Conservation (phyloP, 2,797 vertebrate species). For the Chaunax sp. region DNA sequence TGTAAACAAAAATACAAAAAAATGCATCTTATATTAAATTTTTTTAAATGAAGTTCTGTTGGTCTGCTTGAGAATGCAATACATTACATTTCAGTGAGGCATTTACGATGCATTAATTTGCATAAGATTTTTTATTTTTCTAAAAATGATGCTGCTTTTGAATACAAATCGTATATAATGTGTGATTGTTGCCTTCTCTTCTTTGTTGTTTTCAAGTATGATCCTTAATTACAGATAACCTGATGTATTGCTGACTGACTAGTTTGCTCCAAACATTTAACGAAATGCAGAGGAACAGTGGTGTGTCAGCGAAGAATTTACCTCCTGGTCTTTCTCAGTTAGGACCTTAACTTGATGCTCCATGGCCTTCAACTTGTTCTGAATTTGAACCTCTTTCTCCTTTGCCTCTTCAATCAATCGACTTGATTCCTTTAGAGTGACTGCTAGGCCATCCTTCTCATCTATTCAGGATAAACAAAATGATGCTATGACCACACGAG, state of each 20-base stretch:
- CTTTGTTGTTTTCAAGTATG: neutral
- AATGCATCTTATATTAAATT: neutral
- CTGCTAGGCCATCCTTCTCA: constrained; percentile 91
- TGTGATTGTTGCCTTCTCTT: neutral
- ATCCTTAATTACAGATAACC: constrained; percentile 5
- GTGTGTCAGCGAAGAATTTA: constrained; percentile 54
- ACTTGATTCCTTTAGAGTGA: constrained; percentile 90
- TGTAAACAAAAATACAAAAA: neutral
- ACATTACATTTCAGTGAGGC: neutral
- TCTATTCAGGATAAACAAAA: constrained; percentile 77
- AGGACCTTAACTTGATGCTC: constrained; percentile 89
- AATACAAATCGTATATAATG: neutral
- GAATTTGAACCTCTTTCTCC: constrained; percentile 87
- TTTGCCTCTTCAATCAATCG: constrained; percentile 87
- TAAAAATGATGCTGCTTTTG: neutral
- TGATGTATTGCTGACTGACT: neutral
- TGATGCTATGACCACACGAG: neutral
- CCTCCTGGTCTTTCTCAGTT: constrained; percentile 89
- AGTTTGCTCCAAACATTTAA: constrained; percentile 7
- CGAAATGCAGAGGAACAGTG: neutral
- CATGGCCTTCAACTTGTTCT: constrained; percentile 87
- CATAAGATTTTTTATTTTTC: neutral
- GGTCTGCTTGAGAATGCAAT: neutral
- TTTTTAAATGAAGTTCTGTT: no score
- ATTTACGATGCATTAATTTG: neutral